Conservation (phyloP, 2,113 vertebrate species). For the Tor tambroides region DNA sequence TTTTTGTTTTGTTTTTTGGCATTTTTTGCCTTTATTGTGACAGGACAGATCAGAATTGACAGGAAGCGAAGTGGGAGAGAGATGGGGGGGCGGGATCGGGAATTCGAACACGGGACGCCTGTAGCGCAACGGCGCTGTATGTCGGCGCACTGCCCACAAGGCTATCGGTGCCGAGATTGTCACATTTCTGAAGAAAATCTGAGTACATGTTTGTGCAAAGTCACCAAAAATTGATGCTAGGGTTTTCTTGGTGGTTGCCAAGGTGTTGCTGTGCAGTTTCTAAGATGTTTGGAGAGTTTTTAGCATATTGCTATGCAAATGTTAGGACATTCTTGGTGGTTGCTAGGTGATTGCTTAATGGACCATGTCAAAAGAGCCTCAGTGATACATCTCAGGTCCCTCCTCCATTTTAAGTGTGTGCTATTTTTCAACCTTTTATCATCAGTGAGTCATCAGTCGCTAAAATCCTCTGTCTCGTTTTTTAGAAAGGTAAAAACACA, state of each 20-base stretch:
- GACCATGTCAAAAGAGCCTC: constrained; percentile 2
- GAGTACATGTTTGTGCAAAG: background rate
- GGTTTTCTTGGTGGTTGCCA: background rate
- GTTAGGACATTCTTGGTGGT: background rate
- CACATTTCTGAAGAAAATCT: too few species aligned
- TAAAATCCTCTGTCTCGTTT: background rate
- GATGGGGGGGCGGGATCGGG: too few species aligned
- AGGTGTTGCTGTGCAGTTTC: background rate
- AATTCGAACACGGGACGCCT: too few species aligned
- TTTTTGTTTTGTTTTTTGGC: too few species aligned
- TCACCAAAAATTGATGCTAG: background rate
- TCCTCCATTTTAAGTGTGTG: background rate
- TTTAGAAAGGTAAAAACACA: background rate
- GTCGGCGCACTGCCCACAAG: too few species aligned
- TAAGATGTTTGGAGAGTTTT: background rate
- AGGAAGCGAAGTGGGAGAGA: too few species aligned
- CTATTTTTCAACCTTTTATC: constrained; percentile 20
- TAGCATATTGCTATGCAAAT: background rate
- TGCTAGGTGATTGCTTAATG: constrained; percentile 25
- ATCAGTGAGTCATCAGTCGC: constrained; percentile 22
- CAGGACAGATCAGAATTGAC: too few species aligned
- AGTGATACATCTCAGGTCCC: background rate
- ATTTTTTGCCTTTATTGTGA: too few species aligned
- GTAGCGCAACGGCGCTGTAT: too few species aligned
- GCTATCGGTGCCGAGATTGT: too few species aligned